Conservation (phyloP, 1,140 invertebrate genomes). For the Vollenhovia emeryi region DNA sequence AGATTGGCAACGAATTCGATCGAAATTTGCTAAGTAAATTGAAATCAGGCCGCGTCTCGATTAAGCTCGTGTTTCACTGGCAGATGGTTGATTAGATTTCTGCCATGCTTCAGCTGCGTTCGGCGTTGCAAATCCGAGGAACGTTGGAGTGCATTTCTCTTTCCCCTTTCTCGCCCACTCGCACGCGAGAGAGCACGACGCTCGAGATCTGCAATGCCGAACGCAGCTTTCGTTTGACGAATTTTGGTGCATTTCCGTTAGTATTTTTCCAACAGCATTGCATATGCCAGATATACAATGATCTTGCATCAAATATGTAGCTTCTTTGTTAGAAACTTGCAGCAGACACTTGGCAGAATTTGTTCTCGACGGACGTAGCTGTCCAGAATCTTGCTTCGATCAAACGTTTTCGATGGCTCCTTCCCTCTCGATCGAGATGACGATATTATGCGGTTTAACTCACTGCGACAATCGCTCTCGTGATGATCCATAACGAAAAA, state of each 20-base stretch:
- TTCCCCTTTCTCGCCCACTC: too few species aligned
- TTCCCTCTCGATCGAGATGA: not conserved
- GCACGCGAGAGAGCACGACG: too few species aligned
- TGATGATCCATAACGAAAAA: not conserved
- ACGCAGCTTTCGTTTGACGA: too few species aligned
- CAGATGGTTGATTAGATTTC: not conserved
- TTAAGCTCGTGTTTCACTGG: not conserved
- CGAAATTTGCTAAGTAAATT: not conserved
- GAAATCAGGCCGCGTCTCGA: not conserved
- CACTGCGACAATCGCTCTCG: too few species aligned
- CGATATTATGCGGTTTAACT: not conserved
- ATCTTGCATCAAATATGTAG: not conserved
- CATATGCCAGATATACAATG: too few species aligned
- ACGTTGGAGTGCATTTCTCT: too few species aligned
- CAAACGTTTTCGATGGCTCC: not conserved
- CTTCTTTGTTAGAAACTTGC: not conserved
- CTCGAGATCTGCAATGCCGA: too few species aligned
- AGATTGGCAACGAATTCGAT: not conserved
- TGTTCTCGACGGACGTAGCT: not conserved
- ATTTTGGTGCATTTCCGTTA: not conserved
- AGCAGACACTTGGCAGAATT: not conserved
- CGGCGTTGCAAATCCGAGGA: too few species aligned
- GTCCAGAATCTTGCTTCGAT: not conserved
- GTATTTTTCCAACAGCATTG: not conserved
- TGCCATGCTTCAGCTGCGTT: too few species aligned